Conservation (phyloP, 1,140 invertebrate species). For the Drosophila subobscura region DNA sequence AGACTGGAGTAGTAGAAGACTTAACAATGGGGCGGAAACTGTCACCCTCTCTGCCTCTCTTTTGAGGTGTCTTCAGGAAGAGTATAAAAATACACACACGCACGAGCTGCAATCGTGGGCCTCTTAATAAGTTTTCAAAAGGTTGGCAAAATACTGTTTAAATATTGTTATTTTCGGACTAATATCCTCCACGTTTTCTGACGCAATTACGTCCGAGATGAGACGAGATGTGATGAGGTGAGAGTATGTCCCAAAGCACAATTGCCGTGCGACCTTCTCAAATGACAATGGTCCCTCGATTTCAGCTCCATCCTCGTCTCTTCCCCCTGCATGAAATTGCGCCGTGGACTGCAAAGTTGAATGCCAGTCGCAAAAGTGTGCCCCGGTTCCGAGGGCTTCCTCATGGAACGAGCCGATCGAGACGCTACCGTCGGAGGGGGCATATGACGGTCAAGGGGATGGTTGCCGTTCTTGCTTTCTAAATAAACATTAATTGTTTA, state of each 20-base stretch:
- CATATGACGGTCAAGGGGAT: slow-evolving; percentile 12
- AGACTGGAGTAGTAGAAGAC: slow-evolving; percentile 8
- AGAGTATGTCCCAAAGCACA: slow-evolving; percentile 33
- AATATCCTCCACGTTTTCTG: slow-evolving; percentile 64
- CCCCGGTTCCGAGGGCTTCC: slow-evolving; percentile 28
- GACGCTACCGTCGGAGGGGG: not conserved
- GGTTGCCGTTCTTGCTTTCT: slow-evolving; percentile 54
- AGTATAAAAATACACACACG: slow-evolving; percentile 37
- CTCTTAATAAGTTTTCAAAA: slow-evolving; percentile 74
- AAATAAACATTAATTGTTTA: slow-evolving; percentile 80
- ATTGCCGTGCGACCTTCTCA: slow-evolving; percentile 71
- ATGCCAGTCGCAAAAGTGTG: slow-evolving; percentile 67
- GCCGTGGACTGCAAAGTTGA: slow-evolving; percentile 56
- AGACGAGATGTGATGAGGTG: slow-evolving; percentile 10
- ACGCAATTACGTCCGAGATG: slow-evolving; percentile 52
- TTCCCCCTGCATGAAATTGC: slow-evolving; percentile 48
- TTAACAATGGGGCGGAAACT: not conserved
- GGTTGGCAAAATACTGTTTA: slow-evolving; percentile 74
- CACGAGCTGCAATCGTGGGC: slow-evolving; percentile 1
- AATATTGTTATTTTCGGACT: slow-evolving; percentile 75
- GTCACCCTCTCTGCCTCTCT: too few species aligned
- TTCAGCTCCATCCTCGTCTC: slow-evolving; percentile 17
- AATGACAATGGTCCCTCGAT: slow-evolving; percentile 65
- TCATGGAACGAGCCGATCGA: slow-evolving; percentile 7
- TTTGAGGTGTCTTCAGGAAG: slow-evolving; percentile 6